These are phyloP conservation scores for Apodemia zela DNA, from an alignment of 2,888 invertebrate genomes.

Conservation along the genomic window DNA sequence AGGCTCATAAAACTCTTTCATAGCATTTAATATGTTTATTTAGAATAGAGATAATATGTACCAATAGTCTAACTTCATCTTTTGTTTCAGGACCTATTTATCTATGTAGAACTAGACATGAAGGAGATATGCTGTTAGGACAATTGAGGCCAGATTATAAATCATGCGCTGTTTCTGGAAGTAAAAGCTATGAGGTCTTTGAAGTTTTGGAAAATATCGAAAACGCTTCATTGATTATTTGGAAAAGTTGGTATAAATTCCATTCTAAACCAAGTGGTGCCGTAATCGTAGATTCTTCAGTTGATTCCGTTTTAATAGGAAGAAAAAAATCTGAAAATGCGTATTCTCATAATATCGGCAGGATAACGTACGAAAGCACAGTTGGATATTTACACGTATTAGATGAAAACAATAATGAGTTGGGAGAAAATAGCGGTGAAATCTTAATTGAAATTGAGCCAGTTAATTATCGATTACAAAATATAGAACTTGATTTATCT, in stretches of 20 bases:
- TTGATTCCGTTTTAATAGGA: constrained; percentile 62
- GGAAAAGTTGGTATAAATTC: constrained; percentile 88
- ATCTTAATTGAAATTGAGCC: constrained; percentile 91
- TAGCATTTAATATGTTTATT: no score
- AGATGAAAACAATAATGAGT: constrained; percentile 80
- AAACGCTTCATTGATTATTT: constrained; percentile 86
- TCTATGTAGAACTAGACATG: constrained; percentile 86
- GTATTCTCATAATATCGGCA: constrained; percentile 84
- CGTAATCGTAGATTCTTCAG: constrained; percentile 79
- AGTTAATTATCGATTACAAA: constrained; percentile 85
- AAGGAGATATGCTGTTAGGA: constrained; percentile 87
- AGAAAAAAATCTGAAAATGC: constrained; percentile 54
- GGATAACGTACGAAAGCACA: constrained; percentile 83
- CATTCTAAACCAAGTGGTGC: constrained; percentile 84
- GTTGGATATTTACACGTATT: constrained; percentile 86
- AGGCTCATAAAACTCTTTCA: no score
- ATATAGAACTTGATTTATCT: constrained; percentile 80
- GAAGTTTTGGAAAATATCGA: constrained; percentile 90
- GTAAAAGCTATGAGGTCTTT: constrained; percentile 80
- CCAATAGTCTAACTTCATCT: neutral
- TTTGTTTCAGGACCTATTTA: constrained; percentile 70
- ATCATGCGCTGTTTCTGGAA: constrained; percentile 84
- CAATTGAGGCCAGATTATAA: constrained; percentile 80
- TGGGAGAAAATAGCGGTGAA: constrained; percentile 83
- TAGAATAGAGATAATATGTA: neutral